phyloP scores from a whole-genome alignment of 2,888 invertebrate species.

The Pelosia muscerda region DNA sequence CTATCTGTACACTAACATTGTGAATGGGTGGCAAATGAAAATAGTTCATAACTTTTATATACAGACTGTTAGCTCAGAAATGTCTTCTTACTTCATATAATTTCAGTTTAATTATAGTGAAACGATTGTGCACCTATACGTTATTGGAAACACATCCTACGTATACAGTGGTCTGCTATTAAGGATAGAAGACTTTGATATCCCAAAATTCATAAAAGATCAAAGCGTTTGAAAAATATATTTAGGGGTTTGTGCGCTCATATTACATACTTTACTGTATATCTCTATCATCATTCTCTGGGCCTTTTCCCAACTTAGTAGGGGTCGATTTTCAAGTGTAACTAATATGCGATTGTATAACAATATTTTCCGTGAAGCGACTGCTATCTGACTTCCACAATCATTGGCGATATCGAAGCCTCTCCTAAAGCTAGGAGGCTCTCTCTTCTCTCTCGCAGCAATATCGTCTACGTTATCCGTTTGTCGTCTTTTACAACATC shows the following conservation, averaged over 20 bases:
- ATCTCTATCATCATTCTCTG: too few species aligned
- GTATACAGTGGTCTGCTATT: neutral
- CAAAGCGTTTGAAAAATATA: conserved; percentile 41
- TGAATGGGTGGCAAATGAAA: neutral
- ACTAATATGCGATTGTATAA: too few species aligned
- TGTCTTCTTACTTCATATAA: neutral
- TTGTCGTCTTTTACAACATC: too few species aligned
- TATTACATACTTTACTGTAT: conserved; percentile 6
- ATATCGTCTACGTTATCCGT: too few species aligned
- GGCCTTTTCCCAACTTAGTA: too few species aligned
- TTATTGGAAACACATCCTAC: neutral
- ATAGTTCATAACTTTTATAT: too few species aligned
- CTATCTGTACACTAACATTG: neutral
- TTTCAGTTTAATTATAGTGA: neutral
- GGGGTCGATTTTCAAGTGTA: too few species aligned
- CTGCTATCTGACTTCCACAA: too few species aligned
- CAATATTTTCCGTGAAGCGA: too few species aligned
- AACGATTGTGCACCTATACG: neutral
- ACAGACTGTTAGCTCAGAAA: neutral
- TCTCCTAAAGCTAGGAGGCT: too few species aligned
- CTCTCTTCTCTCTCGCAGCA: too few species aligned
- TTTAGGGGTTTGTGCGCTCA: conserved; percentile 26
- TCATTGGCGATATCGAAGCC: too few species aligned
- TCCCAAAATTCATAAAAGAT: conserved; percentile 35
- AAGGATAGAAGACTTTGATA: conserved; percentile 12